Conservation (phyloP, 2,888 invertebrate genomes). For the Stratiomys singularior region DNA sequence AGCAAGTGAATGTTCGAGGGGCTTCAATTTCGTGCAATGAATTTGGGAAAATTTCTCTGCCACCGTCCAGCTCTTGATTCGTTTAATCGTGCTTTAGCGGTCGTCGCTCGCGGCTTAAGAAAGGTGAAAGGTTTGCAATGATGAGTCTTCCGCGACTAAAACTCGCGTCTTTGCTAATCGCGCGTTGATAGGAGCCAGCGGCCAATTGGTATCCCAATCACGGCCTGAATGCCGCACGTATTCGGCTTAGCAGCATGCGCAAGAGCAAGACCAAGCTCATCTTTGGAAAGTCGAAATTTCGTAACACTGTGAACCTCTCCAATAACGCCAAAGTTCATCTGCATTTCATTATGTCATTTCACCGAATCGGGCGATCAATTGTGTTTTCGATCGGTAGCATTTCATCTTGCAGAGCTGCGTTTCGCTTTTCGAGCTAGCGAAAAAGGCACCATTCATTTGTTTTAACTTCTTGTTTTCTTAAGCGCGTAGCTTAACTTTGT, state of each 20-base stretch:
- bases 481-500: too few relatives aligned
- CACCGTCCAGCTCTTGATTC: neutral
- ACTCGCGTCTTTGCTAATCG: neutral
- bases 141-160: constrained; percentile 29
- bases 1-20: neutral
- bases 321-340: constrained; percentile 31
- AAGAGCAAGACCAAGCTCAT: neutral
- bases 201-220: neutral
- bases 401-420: neutral
- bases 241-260: too few relatives aligned
- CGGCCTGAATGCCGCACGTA: constrained; percentile 8
- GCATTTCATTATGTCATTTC: constrained; percentile 45
- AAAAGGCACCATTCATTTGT: too few relatives aligned
- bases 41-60: constrained; percentile 8
- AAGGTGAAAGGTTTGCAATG: constrained; percentile 43
- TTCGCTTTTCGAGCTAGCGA: too few relatives aligned
- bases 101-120: constrained; percentile 1
- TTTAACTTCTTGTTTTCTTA: too few relatives aligned
- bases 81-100: neutral
- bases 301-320: constrained; percentile 10
- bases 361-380: constrained; percentile 34
- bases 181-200: neutral
- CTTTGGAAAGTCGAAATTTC: constrained; percentile 45
- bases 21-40: neutral
- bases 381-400: constrained; percentile 33